Evolutionary conservation across 2,888 invertebrate genomes (phyloP).

Genomic region (Plagodis dolabraria): DNA sequence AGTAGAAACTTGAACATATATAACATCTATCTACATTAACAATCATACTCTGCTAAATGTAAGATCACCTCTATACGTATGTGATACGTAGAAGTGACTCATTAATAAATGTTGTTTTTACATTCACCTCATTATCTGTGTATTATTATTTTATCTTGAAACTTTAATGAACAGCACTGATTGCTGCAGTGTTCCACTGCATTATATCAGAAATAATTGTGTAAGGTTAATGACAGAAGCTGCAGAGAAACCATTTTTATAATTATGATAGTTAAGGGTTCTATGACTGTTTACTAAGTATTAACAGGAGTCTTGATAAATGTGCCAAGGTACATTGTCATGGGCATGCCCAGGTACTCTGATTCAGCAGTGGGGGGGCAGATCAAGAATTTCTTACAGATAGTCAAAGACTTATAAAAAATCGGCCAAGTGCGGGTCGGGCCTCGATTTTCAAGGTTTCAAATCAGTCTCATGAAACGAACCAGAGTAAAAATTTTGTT

Average conservation of each 20-base stretch:
- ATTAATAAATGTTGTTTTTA: conserved; percentile 43
- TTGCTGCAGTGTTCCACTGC: conserved; percentile 18
- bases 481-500: no score
- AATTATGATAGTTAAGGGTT: neutral
- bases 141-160: conserved; percentile 22
- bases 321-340: no score
- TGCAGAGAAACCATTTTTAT: neutral
- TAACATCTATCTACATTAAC: no score
- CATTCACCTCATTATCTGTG: conserved; percentile 28
- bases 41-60: conserved; percentile 8
- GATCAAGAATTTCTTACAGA: no score
- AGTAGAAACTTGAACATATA: conserved; percentile 3
- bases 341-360: no score
- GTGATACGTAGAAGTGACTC: conserved; percentile 36
- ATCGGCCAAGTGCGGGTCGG: no score
- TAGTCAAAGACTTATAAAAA: no score
- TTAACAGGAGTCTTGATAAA: neutral
- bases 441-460: no score
- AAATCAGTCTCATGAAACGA: no score
- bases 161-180: conserved; percentile 15
- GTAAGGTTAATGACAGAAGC: conserved; percentile 15
- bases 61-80: neutral
- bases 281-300: neutral
- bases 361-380: no score
- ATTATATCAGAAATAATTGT: conserved; percentile 17